These are phyloP conservation scores for Lithobates sylvaticus DNA, from an alignment of 2,797 vertebrate species.

Conservation along the genomic window DNA sequence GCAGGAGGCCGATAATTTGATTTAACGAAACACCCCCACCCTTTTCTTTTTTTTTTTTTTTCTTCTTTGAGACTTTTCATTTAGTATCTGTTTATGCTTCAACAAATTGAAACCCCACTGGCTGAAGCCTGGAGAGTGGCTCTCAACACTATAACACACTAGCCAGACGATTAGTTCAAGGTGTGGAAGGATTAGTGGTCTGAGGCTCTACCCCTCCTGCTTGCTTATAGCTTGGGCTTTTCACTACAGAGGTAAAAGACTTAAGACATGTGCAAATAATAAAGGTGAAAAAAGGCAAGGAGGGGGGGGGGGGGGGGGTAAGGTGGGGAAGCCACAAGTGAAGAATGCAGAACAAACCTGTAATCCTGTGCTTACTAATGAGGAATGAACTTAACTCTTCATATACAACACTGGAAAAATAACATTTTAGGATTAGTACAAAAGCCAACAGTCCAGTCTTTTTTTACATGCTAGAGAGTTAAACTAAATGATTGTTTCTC, in stretches of 20 bases:
- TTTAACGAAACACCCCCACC: slow-evolving; percentile 96
- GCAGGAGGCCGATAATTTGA: slow-evolving; percentile 96
- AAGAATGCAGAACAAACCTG: slow-evolving; percentile 99
- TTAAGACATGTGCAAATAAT: slow-evolving; percentile 99
- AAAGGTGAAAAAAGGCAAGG: slow-evolving; percentile 91
- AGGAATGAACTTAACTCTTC: slow-evolving; percentile 54
- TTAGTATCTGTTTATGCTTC: slow-evolving; percentile 99
- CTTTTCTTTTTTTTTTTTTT: slow-evolving; percentile 16
- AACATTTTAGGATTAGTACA: not conserved
- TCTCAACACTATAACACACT: slow-evolving; percentile 84
- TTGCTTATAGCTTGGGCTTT: slow-evolving; percentile 94
- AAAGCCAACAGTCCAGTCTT: not conserved
- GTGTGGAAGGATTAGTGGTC: slow-evolving; percentile 94
- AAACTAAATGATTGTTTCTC: too few relatives aligned
- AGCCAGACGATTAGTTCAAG: slow-evolving; percentile 98
- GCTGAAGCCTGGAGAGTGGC: slow-evolving; percentile 79
- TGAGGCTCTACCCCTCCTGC: slow-evolving; percentile 84
- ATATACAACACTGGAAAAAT: not conserved
- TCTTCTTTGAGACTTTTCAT: slow-evolving; percentile 78
- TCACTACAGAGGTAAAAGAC: slow-evolving; percentile 91
- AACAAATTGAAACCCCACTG: slow-evolving; percentile 99
- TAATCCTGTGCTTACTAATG: slow-evolving; percentile 87
- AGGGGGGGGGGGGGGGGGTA: slow-evolving; percentile 85
- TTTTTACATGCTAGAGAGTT: too few relatives aligned
- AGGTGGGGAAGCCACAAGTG: slow-evolving; percentile 87